phyloP scores from a whole-genome alignment of 1,140 invertebrate genomes.

The Ditylenchus dipsaci region DNA sequence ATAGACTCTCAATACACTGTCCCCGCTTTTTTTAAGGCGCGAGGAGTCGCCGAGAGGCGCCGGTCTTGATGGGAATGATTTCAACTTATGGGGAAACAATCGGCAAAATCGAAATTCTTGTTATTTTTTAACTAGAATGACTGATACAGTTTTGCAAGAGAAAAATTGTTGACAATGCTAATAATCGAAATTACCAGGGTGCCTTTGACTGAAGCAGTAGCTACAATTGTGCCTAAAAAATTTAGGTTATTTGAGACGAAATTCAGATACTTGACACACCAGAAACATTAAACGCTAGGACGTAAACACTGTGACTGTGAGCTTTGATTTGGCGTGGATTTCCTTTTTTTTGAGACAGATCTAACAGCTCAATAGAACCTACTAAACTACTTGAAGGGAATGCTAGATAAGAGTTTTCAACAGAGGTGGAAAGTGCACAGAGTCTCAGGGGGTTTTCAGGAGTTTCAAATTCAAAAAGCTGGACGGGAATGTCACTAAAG shows the following conservation, averaged over 20 bases:
- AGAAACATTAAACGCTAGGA: slow-evolving; percentile 8
- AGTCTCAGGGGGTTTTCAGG: slow-evolving; percentile 78
- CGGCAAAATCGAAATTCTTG: too few species aligned
- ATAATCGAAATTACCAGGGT: too few species aligned
- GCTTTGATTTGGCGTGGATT: slow-evolving; percentile 5
- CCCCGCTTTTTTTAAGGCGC: too few species aligned
- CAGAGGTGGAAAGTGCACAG: slow-evolving; percentile 10
- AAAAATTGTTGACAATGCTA: too few species aligned
- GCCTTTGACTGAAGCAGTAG: slow-evolving; percentile 32
- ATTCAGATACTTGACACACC: not conserved
- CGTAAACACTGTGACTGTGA: slow-evolving; percentile 6
- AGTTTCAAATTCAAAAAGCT: slow-evolving; percentile 92
- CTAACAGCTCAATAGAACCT: slow-evolving; percentile 6
- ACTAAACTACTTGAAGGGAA: slow-evolving; percentile 12
- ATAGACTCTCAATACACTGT: too few species aligned
- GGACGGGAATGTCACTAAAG: slow-evolving; percentile 90
- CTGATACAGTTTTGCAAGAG: too few species aligned
- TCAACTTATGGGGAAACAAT: too few species aligned
- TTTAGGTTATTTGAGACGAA: not conserved
- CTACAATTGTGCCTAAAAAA: slow-evolving; percentile 21
- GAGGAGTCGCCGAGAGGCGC: too few species aligned
- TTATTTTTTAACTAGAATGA: too few species aligned
- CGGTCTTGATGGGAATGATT: too few species aligned
- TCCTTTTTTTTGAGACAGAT: slow-evolving; percentile 5
- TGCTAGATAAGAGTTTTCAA: slow-evolving; percentile 5